Conservation (phyloP, 1,140 invertebrate genomes). For the Megalonaias nervosa region DNA sequence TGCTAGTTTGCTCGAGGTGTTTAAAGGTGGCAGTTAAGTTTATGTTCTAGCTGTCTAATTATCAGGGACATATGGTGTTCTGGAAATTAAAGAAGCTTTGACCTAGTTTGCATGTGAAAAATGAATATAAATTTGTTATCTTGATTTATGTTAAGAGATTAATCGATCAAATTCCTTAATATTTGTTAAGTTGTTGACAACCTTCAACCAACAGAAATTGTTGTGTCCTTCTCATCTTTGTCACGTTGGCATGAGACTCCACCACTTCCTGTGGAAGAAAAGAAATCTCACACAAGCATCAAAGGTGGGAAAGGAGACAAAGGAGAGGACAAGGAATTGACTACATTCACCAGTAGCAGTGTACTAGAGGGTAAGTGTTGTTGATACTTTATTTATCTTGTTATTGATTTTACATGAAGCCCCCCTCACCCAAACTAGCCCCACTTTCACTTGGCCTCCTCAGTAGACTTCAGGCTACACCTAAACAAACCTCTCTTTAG, state of each 20-base stretch:
- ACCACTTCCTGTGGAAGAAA: constrained; percentile 49
- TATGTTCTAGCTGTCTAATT: too few relatives aligned
- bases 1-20: too few relatives aligned
- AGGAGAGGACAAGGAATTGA: constrained; percentile 57
- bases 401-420: background rate
- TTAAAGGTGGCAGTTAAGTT: too few relatives aligned
- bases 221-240: constrained; percentile 65
- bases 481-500: too few relatives aligned
- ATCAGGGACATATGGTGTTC: too few relatives aligned
- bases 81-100: too few relatives aligned
- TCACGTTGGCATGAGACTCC: constrained; percentile 66
- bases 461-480: too few relatives aligned
- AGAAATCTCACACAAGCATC: constrained; percentile 52
- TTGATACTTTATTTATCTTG: background rate
- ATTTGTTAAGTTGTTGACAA: constrained; percentile 65
- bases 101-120: background rate
- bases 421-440: too few relatives aligned
- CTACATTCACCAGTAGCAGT: constrained; percentile 52
- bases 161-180: constrained; percentile 40
- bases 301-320: constrained; percentile 50
- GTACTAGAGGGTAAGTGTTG: constrained; percentile 50
- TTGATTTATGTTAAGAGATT: background rate
- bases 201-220: constrained; percentile 66
- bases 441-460: too few relatives aligned
- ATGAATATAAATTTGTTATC: background rate